phyloP scores from a whole-genome alignment of 2,888 invertebrate genomes.

The Ochropacha duplaris region DNA sequence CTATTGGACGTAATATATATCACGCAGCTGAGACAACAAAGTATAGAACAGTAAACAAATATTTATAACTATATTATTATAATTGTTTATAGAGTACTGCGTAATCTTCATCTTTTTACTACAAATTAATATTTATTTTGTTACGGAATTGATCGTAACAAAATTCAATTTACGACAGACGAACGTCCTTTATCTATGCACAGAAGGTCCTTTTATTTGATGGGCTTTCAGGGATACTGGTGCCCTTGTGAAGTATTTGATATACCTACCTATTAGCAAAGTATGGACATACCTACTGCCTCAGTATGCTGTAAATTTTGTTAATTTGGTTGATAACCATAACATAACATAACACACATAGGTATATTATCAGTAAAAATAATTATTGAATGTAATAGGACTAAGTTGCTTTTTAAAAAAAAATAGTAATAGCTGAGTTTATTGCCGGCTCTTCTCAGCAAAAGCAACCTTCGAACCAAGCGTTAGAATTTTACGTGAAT shows the following conservation, averaged over 20 bases:
- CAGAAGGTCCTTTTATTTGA: conserved; percentile 81
- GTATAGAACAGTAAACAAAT: neutral
- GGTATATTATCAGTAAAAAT: no score
- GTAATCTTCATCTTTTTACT: conserved; percentile 45
- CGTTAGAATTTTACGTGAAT: no score
- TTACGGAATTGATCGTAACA: conserved; percentile 64
- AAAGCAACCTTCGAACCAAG: no score
- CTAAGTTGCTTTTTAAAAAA: no score
- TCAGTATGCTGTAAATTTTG: no score
- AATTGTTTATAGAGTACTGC: conserved; percentile 17
- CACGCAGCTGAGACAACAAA: no score
- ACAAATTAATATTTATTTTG: conserved; percentile 64
- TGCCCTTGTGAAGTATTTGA: conserved; percentile 50
- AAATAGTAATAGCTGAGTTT: no score
- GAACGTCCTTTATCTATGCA: conserved; percentile 79
- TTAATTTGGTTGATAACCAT: no score
- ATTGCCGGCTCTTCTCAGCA: no score
- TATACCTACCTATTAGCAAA: conserved; percentile 8
- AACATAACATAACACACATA: no score
- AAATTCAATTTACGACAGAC: conserved; percentile 78
- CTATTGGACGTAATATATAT: no score
- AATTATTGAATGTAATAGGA: no score
- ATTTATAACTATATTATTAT: neutral
- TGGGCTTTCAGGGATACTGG: conserved; percentile 67
- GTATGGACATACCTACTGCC: conserved; percentile 39